Evolutionary conservation across 2,888 invertebrate species (phyloP).

Genomic region (Thymelicus acteon): DNA sequence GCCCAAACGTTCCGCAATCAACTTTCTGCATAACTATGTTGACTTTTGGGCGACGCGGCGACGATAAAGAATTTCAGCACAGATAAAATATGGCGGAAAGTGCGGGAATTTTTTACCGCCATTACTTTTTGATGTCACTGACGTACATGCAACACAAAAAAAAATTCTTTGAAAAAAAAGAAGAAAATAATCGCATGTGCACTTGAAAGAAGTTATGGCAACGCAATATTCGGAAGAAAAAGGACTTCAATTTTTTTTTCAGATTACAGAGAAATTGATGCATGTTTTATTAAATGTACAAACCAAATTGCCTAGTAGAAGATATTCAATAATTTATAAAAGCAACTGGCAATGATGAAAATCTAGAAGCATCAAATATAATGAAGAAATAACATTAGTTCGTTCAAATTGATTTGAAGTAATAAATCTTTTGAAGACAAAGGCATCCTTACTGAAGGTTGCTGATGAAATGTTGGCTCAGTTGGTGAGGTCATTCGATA

Average conservation of each 20-base stretch:
- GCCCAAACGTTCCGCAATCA: conserved; percentile 66
- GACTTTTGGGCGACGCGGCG: conserved; percentile 58
- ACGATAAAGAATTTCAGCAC: conserved; percentile 25
- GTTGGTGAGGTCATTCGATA: conserved; percentile 35
- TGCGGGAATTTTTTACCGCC: conserved; percentile 28
- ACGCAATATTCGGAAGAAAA: too few relatives aligned
- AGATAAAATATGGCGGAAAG: conserved; percentile 37
- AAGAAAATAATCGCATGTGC: neutral
- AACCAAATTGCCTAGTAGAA: too few relatives aligned
- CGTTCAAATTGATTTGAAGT: conserved; percentile 9
- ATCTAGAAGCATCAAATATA: too few relatives aligned
- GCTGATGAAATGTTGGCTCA: conserved; percentile 35
- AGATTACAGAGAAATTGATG: too few relatives aligned
- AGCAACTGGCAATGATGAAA: too few relatives aligned
- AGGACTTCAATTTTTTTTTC: too few relatives aligned
- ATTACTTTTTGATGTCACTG: neutral
- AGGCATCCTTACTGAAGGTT: conserved; percentile 28
- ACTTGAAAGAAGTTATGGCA: neutral
- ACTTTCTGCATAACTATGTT: conserved; percentile 65
- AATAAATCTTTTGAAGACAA: conserved; percentile 25
- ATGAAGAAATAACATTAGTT: neutral
- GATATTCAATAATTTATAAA: too few relatives aligned
- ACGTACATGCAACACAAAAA: neutral
- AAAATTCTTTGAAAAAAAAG: neutral
- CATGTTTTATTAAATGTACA: too few relatives aligned